Evolutionary conservation across 2,888 invertebrate species (phyloP), one percentile per base, ranked within the genome.

Genomic region (Podotricha telesiphe): DNA sequence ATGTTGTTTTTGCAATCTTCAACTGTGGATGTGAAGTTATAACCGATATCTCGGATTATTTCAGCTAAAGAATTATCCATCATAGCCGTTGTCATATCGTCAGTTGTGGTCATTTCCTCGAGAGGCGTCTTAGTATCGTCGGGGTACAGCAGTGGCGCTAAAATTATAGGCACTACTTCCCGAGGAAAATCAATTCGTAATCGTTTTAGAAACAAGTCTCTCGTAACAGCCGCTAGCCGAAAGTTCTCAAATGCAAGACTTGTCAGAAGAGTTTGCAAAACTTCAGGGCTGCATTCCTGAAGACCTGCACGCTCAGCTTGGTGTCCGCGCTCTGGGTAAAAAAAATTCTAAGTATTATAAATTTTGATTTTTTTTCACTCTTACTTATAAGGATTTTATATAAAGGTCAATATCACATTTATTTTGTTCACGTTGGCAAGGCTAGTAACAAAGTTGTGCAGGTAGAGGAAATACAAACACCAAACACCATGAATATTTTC

Each of bases 41-140:
- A 98, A 66, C 99, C 98, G 82, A 99, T 95, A 91, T 99, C 99
- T 85, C 96, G 95, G 80, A 99, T 95, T 82, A 98, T 94, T 83
- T 98, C 98, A 74, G 98, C 96, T 83, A 97, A 91, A 73, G 96
- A 95, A 83, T 95, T 95, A 79, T 96, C 96, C 95, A 95, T 96
- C 89, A 94, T 93, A 86, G 93, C 94, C 71, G 91, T 84, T 76
- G 93, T 86, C 93, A 93, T 94, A 85, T 94, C 95, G 86, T 92
- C 95, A 78, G 94, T 94, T 78, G 94, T 94, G 77, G 94, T 94
- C 94, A 95, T 95, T 84, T 93, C 93, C 82, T 94, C 94, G 72
- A 95, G 93, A 69, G 95, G 94, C 79, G 94, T 92, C 89, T 95
- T 94, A 75, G 94, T 95, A 86, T 95, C 95, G 92, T 96, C 96